A percentile compares a stretch with the other conserved stretches of the same genome.
phyloP scores from a whole-genome alignment of 2,888 invertebrate species.

The Caradrina kadenii region DNA sequence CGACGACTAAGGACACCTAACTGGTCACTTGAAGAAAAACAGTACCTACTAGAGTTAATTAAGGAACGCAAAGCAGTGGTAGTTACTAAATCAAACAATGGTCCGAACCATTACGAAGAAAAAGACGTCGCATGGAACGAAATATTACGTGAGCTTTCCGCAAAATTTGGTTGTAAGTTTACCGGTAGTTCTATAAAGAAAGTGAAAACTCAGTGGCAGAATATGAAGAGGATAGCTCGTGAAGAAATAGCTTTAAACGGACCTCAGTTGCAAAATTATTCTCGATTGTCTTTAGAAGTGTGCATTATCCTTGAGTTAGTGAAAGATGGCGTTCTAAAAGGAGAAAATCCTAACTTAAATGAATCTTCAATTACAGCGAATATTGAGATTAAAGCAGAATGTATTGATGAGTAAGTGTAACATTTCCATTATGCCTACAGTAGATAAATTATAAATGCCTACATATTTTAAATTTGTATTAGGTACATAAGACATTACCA shows the following conservation, averaged over 20 bases:
- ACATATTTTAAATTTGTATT: too few species aligned
- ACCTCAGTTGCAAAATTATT: conserved; percentile 75
- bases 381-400: conserved; percentile 85
- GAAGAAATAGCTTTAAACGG: conserved; percentile 83
- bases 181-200: conserved; percentile 83
- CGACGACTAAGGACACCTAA: conserved; percentile 85
- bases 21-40: conserved; percentile 87
- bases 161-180: conserved; percentile 84
- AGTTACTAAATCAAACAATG: conserved; percentile 83
- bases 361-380: conserved; percentile 77
- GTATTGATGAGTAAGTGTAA: conserved; percentile 83
- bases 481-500: background rate
- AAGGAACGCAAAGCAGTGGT: conserved; percentile 83
- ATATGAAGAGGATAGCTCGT: conserved; percentile 88
- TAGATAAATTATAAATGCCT: too few species aligned
- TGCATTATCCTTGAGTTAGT: conserved; percentile 81
- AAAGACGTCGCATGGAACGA: conserved; percentile 87
- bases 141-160: conserved; percentile 78
- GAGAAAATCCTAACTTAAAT: conserved; percentile 74
- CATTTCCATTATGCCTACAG: background rate
- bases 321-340: conserved; percentile 78
- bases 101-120: conserved; percentile 85
- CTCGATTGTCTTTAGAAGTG: conserved; percentile 82
- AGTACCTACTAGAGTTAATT: conserved; percentile 86
- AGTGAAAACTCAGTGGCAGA: conserved; percentile 89